Conservation (phyloP, 2,888 invertebrate species). For the Slavum lentiscoides region DNA sequence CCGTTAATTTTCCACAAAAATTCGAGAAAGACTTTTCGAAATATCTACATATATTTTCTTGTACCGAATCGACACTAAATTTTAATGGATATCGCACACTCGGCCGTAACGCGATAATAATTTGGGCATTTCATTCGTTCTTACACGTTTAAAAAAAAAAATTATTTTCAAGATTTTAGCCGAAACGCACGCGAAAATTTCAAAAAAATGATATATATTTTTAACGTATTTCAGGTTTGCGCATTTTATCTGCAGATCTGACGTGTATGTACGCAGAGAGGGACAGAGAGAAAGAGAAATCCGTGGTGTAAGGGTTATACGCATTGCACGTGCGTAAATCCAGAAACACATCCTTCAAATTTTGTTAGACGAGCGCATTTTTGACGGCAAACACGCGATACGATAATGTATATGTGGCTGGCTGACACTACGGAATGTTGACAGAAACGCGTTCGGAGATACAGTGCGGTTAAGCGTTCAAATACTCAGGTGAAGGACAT, state of each 20-base stretch:
- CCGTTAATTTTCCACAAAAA: too few relatives aligned
- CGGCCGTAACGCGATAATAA: neutral
- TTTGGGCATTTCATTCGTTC: neutral
- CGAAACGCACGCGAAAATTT: too few relatives aligned
- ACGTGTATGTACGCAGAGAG: neutral
- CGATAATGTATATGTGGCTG: neutral
- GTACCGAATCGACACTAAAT: neutral
- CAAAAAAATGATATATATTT: neutral
- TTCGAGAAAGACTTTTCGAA: too few relatives aligned
- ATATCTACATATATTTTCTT: too few relatives aligned
- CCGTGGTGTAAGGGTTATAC: too few relatives aligned
- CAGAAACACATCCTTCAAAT: constrained; percentile 12
- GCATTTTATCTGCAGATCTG: neutral
- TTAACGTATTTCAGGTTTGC: neutral
- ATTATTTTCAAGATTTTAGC: neutral
- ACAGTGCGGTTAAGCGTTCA: neutral
- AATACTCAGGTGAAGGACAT: neutral
- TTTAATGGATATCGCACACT: neutral
- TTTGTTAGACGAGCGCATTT: neutral
- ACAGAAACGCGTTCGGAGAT: neutral
- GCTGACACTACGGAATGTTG: neutral
- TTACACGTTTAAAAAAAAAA: neutral
- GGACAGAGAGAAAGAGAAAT: too few relatives aligned
- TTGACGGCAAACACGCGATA: neutral
- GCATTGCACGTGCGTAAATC: neutral